Conservation (phyloP, 2,888 invertebrate genomes). For the Ennomos fuscantarius region DNA sequence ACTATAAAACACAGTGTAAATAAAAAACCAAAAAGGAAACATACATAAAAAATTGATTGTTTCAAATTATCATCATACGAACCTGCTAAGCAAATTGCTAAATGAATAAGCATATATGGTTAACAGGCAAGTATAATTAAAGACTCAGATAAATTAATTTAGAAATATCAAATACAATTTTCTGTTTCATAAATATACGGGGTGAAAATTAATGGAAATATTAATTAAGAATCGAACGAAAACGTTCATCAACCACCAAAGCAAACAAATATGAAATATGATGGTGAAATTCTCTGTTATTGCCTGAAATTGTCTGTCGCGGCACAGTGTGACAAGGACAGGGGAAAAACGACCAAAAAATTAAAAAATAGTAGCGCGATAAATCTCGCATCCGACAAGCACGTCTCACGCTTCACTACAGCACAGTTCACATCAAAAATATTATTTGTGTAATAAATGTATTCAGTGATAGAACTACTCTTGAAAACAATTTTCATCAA, state of each 20-base stretch:
- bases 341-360: slow-evolving; percentile 31
- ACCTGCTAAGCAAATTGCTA: too few relatives aligned
- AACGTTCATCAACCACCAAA: background rate
- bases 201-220: background rate
- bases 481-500: background rate
- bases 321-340: slow-evolving; percentile 24
- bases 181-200: slow-evolving; percentile 1
- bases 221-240: background rate
- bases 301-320: slow-evolving; percentile 20
- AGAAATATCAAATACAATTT: background rate
- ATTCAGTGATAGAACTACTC: too few relatives aligned
- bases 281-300: slow-evolving; percentile 9
- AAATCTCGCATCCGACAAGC: slow-evolving; percentile 37
- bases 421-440: slow-evolving; percentile 33
- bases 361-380: slow-evolving; percentile 37
- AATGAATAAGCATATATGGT: background rate
- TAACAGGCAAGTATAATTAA: slow-evolving; percentile 14
- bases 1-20: too few relatives aligned
- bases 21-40: too few relatives aligned
- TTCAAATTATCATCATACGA: too few relatives aligned
- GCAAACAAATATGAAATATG: background rate
- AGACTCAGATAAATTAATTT: slow-evolving; percentile 7
- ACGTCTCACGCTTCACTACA: slow-evolving; percentile 36
- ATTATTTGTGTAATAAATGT: background rate
- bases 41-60: too few relatives aligned